Conservation (phyloP, 1,140 invertebrate genomes). For the Brachionus manjavacas region DNA sequence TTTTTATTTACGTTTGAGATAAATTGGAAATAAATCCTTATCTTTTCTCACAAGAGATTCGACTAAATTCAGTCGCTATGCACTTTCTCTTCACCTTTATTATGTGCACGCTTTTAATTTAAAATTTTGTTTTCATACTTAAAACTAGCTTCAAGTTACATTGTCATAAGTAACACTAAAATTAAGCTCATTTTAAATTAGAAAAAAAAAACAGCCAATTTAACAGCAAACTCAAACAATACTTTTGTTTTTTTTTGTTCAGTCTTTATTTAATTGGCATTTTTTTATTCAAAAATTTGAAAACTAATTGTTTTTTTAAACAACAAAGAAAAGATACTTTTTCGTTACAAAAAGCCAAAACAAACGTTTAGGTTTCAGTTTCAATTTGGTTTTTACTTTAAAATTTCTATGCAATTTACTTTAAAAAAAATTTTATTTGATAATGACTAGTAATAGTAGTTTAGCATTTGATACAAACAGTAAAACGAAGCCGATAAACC, state of each 20-base stretch:
- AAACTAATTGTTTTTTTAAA: neutral
- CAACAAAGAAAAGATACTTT: constrained; percentile 8
- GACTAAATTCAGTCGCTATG: constrained; percentile 20
- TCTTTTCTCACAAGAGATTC: neutral
- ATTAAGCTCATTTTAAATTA: neutral
- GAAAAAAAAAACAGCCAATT: neutral
- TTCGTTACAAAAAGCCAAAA: neutral
- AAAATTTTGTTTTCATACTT: neutral
- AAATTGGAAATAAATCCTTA: neutral
- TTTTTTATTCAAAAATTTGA: constrained; percentile 12
- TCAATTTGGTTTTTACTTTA: neutral
- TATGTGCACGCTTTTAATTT: neutral
- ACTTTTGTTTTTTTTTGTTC: constrained; percentile 12
- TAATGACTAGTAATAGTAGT: constrained; percentile 36
- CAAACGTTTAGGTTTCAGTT: neutral
- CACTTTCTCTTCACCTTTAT: constrained; percentile 8
- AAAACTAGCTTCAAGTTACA: constrained; percentile 35
- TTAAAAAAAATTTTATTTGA: neutral
- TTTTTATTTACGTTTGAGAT: neutral
- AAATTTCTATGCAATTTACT: neutral
- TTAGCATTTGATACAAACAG: neutral
- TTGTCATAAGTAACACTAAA: constrained; percentile 28
- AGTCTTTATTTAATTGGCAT: neutral
- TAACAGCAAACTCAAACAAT: neutral
- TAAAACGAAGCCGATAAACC: neutral